Percentiles rank a stretch among this genome's conserved stretches.
Conservation (phyloP, 2,888 invertebrate species). For the Caradrina clavipalpis region DNA sequence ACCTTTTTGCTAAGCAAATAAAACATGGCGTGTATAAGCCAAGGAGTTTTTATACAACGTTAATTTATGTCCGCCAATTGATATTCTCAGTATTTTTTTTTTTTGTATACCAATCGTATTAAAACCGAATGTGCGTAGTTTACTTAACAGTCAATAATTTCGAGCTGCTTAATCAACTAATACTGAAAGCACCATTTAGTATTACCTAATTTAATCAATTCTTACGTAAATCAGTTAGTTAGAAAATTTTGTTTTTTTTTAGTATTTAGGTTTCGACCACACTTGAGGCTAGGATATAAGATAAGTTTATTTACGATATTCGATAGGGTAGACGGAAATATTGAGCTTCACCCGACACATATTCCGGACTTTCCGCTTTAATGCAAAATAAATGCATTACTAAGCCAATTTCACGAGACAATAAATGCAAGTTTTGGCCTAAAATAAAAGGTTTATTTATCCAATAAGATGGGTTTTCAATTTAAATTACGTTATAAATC, state of each 20-base stretch:
- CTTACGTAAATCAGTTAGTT: conserved; percentile 72
- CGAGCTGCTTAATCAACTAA: conserved; percentile 86
- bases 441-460: conserved; percentile 32
- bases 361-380: conserved; percentile 36
- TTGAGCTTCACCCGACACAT: conserved; percentile 57
- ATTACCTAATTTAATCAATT: conserved; percentile 75
- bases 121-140: conserved; percentile 79
- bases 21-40: conserved; percentile 75
- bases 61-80: conserved; percentile 40
- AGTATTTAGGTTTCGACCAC: conserved; percentile 37
- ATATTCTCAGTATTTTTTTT: conserved; percentile 54
- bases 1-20: conserved; percentile 84
- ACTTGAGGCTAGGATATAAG: conserved; percentile 48
- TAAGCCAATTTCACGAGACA: conserved; percentile 42
- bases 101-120: conserved; percentile 61
- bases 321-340: conserved; percentile 57
- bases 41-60: conserved; percentile 49
- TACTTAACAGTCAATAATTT: conserved; percentile 73
- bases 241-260: conserved; percentile 55
- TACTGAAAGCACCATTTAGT: conserved; percentile 90
- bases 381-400: conserved; percentile 55
- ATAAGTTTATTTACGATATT: conserved; percentile 43
- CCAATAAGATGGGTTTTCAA: conserved; percentile 18
- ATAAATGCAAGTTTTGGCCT: conserved; percentile 42
- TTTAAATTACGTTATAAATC: conserved; percentile 23